Conservation (phyloP, 2,797 vertebrate species). For the Ataeniobius toweri region DNA sequence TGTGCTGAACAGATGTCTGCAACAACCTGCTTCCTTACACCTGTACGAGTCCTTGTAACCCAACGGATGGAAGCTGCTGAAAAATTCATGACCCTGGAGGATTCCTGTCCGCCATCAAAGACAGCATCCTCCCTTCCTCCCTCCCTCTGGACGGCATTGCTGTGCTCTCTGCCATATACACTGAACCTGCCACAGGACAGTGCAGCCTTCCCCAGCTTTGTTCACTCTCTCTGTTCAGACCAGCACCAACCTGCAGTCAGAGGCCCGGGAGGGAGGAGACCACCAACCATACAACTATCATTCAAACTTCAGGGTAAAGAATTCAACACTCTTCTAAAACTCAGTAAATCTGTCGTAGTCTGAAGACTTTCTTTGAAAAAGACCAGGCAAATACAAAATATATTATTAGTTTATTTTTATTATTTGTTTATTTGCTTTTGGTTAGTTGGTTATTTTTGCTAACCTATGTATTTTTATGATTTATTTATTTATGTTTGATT, state of each 20-base stretch:
- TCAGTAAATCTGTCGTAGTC: not conserved
- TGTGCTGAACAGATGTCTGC: slow-evolving; percentile 87
- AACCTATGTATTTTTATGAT: too few species aligned
- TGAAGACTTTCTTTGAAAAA: too few species aligned
- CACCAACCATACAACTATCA: not conserved
- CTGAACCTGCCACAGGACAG: slow-evolving; percentile 31
- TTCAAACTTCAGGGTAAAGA: not conserved
- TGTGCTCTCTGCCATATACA: slow-evolving; percentile 34
- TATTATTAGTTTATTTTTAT: too few species aligned
- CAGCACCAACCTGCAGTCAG: not conserved
- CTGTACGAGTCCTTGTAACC: slow-evolving; percentile 85
- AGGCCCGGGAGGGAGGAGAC: not conserved
- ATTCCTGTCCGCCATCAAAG: slow-evolving; percentile 84
- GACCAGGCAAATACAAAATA: too few species aligned
- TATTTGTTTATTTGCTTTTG: too few species aligned
- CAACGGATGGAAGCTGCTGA: slow-evolving; percentile 69
- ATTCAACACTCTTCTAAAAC: not conserved
- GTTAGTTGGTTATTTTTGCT: too few species aligned
- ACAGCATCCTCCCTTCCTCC: slow-evolving; percentile 9
- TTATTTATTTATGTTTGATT: too few species aligned
- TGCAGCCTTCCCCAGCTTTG: slow-evolving; percentile 58
- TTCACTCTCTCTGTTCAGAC: not conserved
- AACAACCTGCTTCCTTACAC: slow-evolving; percentile 90
- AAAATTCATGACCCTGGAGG: slow-evolving; percentile 88
- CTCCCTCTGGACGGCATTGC: slow-evolving; percentile 4